Base-by-base conservation (phyloP, 1,140 invertebrate genomes). In the Adelges cooleyi region DNA sequence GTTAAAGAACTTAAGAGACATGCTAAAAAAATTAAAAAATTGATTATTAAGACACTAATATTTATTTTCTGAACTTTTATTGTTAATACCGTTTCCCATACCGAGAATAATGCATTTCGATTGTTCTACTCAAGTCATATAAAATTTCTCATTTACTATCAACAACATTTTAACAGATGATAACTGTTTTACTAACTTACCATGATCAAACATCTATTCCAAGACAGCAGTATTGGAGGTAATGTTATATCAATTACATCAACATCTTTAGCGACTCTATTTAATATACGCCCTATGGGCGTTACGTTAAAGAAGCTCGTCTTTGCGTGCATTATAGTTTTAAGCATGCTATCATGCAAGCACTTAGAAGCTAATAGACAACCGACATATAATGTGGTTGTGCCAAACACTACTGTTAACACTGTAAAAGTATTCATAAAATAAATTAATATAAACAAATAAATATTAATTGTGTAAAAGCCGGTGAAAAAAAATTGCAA, bases 241-340 rank as follows among this genome's bases (percentile, higher is more conserved):
- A 75, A 75, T 69, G 74, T 70, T 72, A 80, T 78, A 76, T 87
- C 84, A 74, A 86, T 71, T 56, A 80, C 78, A 73, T 84, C 81
- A 67, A 85, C 75, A 75, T 89, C 87, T 78, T 84, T 86, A 68
- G 82, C 79, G 75, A 88, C 82, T 69, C 86, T 79, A 76, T 84
- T 86, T 66, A 90, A 74, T 69, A 89, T 80, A 69, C 86, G 78
- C 69, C 86, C 87, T 66, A 78, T 74, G 6, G 88, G 87, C 69
- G 84, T 85, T 46, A 76, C 78, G 75, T 89, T 86, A 76, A 90
- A 90, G 79, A 90, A 90, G 56, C 75, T 75, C 76, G 85, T 82
- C 29, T 86, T 82, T 69, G 80, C 81, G 65, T 75, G 78, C 69
- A 90, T 71, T 69, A 87, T 74, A 70, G 80, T 80, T 53, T 73